A percentile compares a stretch with the other conserved stretches of the same genome.
phyloP scores from a whole-genome alignment of 2,888 invertebrate species.

The Noctua comes region DNA sequence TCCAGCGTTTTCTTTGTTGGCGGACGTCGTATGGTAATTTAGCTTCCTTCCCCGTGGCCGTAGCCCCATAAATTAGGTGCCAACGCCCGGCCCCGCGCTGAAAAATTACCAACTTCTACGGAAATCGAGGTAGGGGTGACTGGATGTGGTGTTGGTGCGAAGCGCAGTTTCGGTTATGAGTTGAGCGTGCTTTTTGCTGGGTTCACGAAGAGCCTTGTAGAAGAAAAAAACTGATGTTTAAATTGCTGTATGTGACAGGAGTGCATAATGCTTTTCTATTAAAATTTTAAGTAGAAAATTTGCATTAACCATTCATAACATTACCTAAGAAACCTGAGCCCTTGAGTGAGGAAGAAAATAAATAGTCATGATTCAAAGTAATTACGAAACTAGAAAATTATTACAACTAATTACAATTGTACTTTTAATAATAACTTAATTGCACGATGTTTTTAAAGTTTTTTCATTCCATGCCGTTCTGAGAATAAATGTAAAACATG shows the following conservation, averaged over 20 bases:
- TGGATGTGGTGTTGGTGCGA: constrained; percentile 60
- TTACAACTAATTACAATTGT: constrained; percentile 31
- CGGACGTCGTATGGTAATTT: constrained; percentile 88
- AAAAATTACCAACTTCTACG: constrained; percentile 86
- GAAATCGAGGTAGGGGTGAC: constrained; percentile 74
- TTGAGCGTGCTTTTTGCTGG: constrained; percentile 8
- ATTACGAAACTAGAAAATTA: constrained; percentile 26
- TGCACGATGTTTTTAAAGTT: constrained; percentile 30
- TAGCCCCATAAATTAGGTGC: constrained; percentile 86
- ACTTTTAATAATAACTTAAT: constrained; percentile 38
- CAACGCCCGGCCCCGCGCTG: constrained; percentile 82
- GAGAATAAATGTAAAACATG: constrained; percentile 62
- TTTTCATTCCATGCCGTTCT: constrained; percentile 41
- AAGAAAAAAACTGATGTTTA: background rate
- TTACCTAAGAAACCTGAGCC: background rate
- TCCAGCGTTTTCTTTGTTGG: constrained; percentile 83
- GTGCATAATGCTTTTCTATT: background rate
- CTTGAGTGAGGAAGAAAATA: background rate
- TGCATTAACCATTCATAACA: background rate
- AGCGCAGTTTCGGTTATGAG: constrained; percentile 6
- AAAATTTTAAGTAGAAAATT: too few species aligned
- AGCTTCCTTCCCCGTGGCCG: constrained; percentile 85
- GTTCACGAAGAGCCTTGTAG: background rate
- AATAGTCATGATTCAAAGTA: constrained; percentile 5
- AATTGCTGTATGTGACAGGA: background rate